Evolutionary conservation across 2,888 invertebrate species (phyloP).

Genomic region (Campoplex capitator): DNA sequence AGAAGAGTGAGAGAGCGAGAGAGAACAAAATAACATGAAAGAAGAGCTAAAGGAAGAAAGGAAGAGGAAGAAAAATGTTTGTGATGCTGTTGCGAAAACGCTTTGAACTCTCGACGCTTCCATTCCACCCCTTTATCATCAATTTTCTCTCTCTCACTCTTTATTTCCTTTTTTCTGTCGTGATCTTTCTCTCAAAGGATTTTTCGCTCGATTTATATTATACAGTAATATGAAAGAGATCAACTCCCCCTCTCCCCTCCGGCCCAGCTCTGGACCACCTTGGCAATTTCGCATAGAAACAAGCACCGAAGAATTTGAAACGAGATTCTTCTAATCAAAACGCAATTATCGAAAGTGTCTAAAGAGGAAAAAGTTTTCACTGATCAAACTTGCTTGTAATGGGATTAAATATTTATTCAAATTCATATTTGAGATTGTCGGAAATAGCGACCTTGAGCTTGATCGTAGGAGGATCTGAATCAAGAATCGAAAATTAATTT

Average conservation of each 20-base stretch:
- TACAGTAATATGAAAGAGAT: conserved; percentile 13
- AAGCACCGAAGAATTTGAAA: neutral
- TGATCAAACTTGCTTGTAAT: neutral
- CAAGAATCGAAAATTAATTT: neutral
- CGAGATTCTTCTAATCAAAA: conserved; percentile 1
- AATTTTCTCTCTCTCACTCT: neutral
- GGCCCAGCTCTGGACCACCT: neutral
- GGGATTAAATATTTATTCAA: neutral
- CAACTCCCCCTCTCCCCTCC: neutral
- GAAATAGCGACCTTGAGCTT: neutral
- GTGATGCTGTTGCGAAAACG: conserved; percentile 11
- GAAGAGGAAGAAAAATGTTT: conserved; percentile 36
- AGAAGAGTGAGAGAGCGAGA: neutral
- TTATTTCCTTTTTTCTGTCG: neutral
- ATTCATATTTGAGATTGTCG: neutral
- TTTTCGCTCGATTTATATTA: conserved; percentile 32
- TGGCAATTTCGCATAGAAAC: neutral
- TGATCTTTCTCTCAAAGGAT: conserved; percentile 19
- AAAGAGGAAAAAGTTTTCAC: neutral
- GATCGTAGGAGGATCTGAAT: neutral
- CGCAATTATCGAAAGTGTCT: conserved; percentile 6
- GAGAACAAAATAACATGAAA: neutral
- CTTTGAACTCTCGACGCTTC: conserved; percentile 52
- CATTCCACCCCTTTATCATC: neutral
- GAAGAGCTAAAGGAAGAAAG: neutral